Evolutionary conservation across 2,797 vertebrate genomes (phyloP).

Genomic region (Rhadinocentrus ornatus): DNA sequence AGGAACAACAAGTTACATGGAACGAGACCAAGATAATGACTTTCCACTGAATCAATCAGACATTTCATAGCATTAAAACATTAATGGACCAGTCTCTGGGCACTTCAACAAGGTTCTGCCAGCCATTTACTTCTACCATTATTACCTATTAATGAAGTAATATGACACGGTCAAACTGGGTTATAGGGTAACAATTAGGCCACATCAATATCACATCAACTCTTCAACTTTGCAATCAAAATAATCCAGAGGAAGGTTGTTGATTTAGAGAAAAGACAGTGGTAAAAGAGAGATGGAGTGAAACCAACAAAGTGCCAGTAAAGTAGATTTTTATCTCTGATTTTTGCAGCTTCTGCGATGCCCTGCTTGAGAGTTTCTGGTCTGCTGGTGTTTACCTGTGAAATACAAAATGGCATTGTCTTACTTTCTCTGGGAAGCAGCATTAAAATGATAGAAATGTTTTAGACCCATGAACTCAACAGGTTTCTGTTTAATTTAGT

Average conservation of each 20-base stretch:
- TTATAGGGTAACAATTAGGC: slow-evolving; percentile 61
- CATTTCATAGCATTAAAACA: slow-evolving; percentile 76
- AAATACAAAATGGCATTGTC: slow-evolving; percentile 28
- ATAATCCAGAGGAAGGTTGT: slow-evolving; percentile 47
- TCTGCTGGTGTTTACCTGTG: slow-evolving; percentile 19
- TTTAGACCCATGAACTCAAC: slow-evolving; percentile 16
- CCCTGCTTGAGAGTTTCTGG: slow-evolving; percentile 32
- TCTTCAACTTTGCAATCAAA: slow-evolving; percentile 52
- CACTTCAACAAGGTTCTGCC: slow-evolving; percentile 42
- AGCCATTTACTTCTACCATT: slow-evolving; percentile 62
- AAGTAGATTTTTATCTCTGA: slow-evolving; percentile 21
- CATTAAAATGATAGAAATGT: slow-evolving; percentile 31
- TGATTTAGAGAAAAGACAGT: slow-evolving; percentile 41
- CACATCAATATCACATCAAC: slow-evolving; percentile 59
- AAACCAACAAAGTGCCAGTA: slow-evolving; percentile 21
- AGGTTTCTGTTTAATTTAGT: slow-evolving; percentile 36
- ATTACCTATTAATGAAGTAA: slow-evolving; percentile 79
- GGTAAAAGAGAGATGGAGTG: slow-evolving; percentile 42
- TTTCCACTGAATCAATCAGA: slow-evolving; percentile 63
- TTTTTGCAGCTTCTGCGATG: slow-evolving; percentile 8
- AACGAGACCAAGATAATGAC: slow-evolving; percentile 32
- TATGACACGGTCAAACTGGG: slow-evolving; percentile 58
- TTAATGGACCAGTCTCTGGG: slow-evolving; percentile 52
- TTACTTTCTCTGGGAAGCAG: slow-evolving; percentile 24
- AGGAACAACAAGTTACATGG: not conserved